Base-by-base conservation (phyloP, 2,888 invertebrate genomes). In the Hydraecia micacea region DNA sequence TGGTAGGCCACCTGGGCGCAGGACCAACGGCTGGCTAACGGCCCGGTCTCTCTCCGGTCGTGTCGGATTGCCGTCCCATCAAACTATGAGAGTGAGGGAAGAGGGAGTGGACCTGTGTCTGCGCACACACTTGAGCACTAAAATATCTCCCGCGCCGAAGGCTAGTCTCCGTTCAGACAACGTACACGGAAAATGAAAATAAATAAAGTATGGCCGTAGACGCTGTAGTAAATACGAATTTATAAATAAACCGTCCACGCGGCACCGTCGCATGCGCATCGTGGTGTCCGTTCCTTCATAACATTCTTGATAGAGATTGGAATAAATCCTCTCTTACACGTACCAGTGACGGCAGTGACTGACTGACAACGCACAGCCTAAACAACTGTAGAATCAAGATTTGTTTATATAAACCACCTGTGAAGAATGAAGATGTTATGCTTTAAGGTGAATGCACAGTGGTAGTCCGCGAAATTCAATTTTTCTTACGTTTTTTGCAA, bases 181-280 rank as follows among this genome's bases (percentile, higher is more conserved):
- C 7, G 46, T 65, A 86, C 83, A 63, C 86, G 83, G 86, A 82
- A 83, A 86, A 73, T 46, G 0, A 58, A 62, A 69, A 66, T 68
- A 86, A 71, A 67, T 60, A 9, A 32, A 76, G 42, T 62, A 49
- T 3, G 32, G 15, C 32, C 79, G 58, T 25, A 62, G 69, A 55
- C 55, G 60, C 8, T 9, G 55, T 69, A 73, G 82, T 82, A 75
- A 81, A 75, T 81, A 52, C 25, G 63, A 55, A 71, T 62, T 81
- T 83, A 86, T 73, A 75, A 83, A 86, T 83, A 83, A 32, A 72
- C 58, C n/a, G 25, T 13, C 73, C 76, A 85, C 83, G 76, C 63
- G 52, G 15, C n/a, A 18, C 5, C 72, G 60, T 55, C 67, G 67
- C 67, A 36, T 49, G 72, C 72, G 69, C 46, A 28, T 28, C 36